Evolutionary conservation across 2,113 vertebrate species (phyloP), one percentile per base, ranked within the genome.

Genomic region (Limnothrissa miodon): DNA sequence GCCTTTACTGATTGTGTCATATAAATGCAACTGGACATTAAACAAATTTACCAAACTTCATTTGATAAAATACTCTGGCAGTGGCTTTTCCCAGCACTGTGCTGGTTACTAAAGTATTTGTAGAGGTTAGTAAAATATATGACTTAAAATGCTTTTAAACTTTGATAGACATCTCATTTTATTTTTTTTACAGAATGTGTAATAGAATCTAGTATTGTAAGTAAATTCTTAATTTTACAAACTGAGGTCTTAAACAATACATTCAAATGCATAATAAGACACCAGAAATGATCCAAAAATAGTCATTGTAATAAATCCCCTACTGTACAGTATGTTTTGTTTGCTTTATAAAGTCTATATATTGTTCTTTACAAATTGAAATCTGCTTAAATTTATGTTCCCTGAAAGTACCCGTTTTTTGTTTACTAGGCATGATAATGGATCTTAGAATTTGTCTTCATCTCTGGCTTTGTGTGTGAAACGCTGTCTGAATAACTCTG

Each of bases 181-280:
- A 25, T 33, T 74, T 33, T 33, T 13, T 3, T 66, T 66, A 53
- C 23, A 36, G 10, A 36, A 36, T 33, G 62, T 36, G 13, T 74
- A 36, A 74, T 74, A 74, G 29, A 74, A 15, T 39, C 29, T 74
- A 33, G 33, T 15, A 36, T 17, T 74, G 36, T 11, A 74, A 74
- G 11, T 36, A 74, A 74, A 74, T 17, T 17, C 29, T 70, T 33
- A 15, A 33, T 74, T 36, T 1, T 33, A 74, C 33, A 74, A 74
- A 74, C 66, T 74, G 36, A 81, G 33, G 51, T 39, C 80, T 6
- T 51, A 81, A 59, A 74, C 66, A 74, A 74, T 33, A 81, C 80
- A 81, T 81, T 81, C 80, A 62, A 62, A 81, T n/a, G 59, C 39
- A 79, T 81, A 33, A 39, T 81, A 81, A 59, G 51, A 81, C 39